Evolutionary conservation across 1,140 invertebrate genomes (phyloP).

Genomic region (Ruditapes philippinarum): DNA sequence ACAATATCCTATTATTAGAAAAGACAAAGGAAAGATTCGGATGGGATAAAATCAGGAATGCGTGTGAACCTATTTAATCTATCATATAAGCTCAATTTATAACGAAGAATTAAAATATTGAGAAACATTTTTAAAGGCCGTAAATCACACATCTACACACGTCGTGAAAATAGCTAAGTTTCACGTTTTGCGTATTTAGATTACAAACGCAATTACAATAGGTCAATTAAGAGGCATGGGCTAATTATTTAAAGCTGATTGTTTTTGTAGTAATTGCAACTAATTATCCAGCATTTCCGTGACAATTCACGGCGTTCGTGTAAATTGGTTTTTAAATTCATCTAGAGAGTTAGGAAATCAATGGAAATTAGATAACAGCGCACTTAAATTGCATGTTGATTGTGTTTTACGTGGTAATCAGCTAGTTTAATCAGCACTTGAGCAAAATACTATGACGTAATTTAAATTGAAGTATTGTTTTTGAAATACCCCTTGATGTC

Average conservation of each 20-base stretch:
- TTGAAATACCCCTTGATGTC: background rate
- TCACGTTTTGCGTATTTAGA: too few species aligned
- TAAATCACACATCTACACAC: too few species aligned
- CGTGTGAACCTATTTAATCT: too few species aligned
- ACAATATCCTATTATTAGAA: too few species aligned
- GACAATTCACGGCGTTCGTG: background rate
- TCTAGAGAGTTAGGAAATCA: background rate
- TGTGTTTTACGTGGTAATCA: background rate
- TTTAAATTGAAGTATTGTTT: constrained; percentile 11
- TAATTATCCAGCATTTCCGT: background rate
- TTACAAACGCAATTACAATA: too few species aligned
- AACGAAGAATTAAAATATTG: too few species aligned
- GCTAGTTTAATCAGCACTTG: background rate
- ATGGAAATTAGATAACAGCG: constrained; percentile 13
- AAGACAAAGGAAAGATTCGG: too few species aligned
- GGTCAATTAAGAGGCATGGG: too few species aligned
- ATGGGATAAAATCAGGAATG: too few species aligned
- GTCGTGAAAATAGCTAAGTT: too few species aligned
- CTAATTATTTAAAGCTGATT: background rate
- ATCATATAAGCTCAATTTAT: too few species aligned
- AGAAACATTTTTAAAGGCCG: too few species aligned
- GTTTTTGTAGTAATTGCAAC: background rate
- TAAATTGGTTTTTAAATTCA: constrained; percentile 27
- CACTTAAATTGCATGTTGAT: constrained; percentile 12
- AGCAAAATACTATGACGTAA: background rate